Percentiles rank a stretch among this genome's conserved stretches.
Evolutionary conservation across 2,888 invertebrate genomes (phyloP).

Genomic region (Junonia oenone): DNA sequence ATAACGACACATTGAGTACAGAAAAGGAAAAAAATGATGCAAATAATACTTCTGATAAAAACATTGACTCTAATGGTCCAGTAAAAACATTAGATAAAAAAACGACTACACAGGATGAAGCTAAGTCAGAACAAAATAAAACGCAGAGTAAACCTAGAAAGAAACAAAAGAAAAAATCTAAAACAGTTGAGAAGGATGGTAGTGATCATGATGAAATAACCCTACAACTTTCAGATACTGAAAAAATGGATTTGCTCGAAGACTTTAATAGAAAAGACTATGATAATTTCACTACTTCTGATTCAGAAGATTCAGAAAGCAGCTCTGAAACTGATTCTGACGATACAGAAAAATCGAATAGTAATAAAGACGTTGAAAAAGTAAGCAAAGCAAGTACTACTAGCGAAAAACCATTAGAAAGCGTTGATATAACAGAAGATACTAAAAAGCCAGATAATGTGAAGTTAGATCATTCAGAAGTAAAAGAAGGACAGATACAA

Average conservation of each 20-base stretch:
- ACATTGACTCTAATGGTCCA: constrained; percentile 23
- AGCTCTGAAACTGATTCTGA: constrained; percentile 36
- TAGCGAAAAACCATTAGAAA: neutral
- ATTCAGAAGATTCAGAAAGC: constrained; percentile 40
- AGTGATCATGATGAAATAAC: constrained; percentile 71
- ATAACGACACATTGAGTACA: constrained; percentile 7
- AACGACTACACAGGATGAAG: constrained; percentile 22
- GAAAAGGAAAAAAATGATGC: constrained; percentile 37
- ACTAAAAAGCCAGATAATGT: neutral
- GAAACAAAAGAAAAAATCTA: constrained; percentile 47
- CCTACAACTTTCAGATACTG: constrained; percentile 66
- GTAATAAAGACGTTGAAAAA: constrained; percentile 8
- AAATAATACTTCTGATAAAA: constrained; percentile 6
- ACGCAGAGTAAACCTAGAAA: constrained; percentile 23
- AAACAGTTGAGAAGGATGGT: constrained; percentile 47
- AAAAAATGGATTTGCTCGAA: constrained; percentile 72
- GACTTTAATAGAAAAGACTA: constrained; percentile 58
- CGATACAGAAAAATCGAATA: neutral
- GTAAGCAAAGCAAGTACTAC: constrained; percentile 7
- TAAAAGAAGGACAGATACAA: neutral
- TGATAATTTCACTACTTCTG: constrained; percentile 43
- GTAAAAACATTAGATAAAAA: constrained; percentile 28
- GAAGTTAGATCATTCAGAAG: neutral
- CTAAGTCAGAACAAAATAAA: constrained; percentile 37
- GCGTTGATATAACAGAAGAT: neutral